These are phyloP conservation scores for Tangara arthus DNA, from an alignment of 2,797 vertebrate genomes.

Conservation along the genomic window DNA sequence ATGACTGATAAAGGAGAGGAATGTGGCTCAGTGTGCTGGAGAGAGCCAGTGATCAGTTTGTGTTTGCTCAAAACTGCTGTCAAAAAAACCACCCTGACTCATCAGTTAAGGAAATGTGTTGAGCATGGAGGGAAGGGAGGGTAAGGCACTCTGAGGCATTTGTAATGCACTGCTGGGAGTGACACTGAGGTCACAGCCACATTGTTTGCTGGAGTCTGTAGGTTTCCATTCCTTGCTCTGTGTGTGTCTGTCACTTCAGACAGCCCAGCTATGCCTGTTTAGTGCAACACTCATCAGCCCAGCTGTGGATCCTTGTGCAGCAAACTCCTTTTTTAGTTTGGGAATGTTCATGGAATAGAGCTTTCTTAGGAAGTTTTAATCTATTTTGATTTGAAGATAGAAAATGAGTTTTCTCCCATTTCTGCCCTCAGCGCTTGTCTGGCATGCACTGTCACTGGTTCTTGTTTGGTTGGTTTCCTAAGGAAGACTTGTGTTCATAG, in stretches of 20 bases:
- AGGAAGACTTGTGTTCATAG: neutral
- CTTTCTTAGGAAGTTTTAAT: neutral
- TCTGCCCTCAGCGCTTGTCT: neutral
- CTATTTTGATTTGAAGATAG: neutral
- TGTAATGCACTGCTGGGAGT: neutral
- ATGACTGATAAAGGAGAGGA: neutral
- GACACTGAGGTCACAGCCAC: neutral
- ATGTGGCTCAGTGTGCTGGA: neutral
- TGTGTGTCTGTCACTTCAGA: neutral
- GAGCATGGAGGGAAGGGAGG: neutral
- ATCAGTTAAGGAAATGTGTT: slow-evolving; percentile 11
- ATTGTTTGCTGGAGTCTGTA: slow-evolving; percentile 9
- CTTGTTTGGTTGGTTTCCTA: neutral
- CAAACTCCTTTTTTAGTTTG: neutral
- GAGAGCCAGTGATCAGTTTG: neutral
- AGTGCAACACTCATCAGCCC: neutral
- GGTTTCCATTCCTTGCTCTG: neutral
- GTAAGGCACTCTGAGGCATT: neutral
- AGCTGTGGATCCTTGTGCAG: neutral
- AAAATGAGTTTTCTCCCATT: neutral
- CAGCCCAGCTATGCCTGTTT: neutral
- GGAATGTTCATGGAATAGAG: neutral
- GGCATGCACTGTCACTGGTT: neutral
- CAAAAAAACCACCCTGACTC: neutral
- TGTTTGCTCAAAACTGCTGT: neutral